Conservation (phyloP, 2,888 invertebrate species). For the Ochropacha duplaris region DNA sequence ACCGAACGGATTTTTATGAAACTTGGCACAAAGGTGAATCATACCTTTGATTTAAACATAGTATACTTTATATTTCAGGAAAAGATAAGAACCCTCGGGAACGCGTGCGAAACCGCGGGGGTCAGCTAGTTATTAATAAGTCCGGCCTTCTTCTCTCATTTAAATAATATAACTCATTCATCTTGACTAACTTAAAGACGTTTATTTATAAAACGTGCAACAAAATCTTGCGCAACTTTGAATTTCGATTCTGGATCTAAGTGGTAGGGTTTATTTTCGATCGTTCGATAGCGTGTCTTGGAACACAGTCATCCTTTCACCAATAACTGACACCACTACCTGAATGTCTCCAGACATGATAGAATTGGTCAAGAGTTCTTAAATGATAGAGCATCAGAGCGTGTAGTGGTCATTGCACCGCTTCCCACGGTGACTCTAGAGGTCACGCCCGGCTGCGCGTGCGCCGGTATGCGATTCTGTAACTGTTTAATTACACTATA, state of each 20-base stretch:
- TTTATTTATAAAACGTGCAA: too few relatives aligned
- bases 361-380: constrained; percentile 11
- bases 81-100: too few relatives aligned
- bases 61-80: too few relatives aligned
- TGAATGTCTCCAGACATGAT: constrained; percentile 14
- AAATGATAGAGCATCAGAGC: constrained; percentile 17
- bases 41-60: too few relatives aligned
- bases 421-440: constrained; percentile 43
- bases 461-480: constrained; percentile 26
- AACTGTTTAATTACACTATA: constrained; percentile 31
- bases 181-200: too few relatives aligned
- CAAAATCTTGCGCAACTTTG: too few relatives aligned
- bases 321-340: constrained; percentile 6
- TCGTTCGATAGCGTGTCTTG: background rate
- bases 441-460: constrained; percentile 32
- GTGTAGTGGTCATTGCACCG: constrained; percentile 25
- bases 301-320: background rate
- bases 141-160: too few relatives aligned
- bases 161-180: too few relatives aligned
- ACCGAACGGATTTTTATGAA: too few relatives aligned
- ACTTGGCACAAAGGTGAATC: too few relatives aligned
- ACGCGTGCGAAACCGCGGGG: too few relatives aligned
- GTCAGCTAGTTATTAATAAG: too few relatives aligned
- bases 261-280: background rate
- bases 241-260: background rate